Percentiles rank a stretch among this genome's conserved stretches.
These are phyloP conservation scores for Psophia crepitans DNA, from an alignment of 2,113 vertebrate genomes.

Conservation along the genomic window DNA sequence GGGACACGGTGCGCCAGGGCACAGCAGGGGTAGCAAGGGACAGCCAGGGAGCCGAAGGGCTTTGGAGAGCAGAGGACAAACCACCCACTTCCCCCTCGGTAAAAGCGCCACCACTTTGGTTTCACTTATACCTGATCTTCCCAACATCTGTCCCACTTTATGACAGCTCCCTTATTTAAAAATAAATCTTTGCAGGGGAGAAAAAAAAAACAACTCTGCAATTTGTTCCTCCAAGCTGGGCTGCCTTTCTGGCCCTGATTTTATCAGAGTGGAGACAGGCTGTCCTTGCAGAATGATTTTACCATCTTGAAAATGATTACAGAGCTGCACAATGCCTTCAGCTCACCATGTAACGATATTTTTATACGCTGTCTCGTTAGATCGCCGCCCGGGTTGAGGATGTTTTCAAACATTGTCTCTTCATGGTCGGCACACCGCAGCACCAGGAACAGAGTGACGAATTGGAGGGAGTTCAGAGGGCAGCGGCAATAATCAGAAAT, in stretches of 20 bases:
- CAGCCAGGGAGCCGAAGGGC: not conserved
- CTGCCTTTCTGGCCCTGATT: constrained; percentile 62
- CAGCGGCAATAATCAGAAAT: constrained; percentile 56
- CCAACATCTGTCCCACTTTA: constrained; percentile 19
- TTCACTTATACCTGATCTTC: constrained; percentile 5
- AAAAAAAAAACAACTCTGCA: not conserved
- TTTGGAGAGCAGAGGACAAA: not conserved
- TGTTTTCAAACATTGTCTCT: constrained; percentile 50
- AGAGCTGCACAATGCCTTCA: constrained; percentile 49
- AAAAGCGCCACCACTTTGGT: not conserved
- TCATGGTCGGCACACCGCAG: not conserved
- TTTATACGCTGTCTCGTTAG: constrained; percentile 46
- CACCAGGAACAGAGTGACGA: constrained; percentile 10
- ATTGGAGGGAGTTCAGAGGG: constrained; percentile 51
- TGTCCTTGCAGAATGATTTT: constrained; percentile 68
- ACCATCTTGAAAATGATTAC: constrained; percentile 61
- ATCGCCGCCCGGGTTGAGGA: constrained; percentile 10
- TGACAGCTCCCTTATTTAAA: constrained; percentile 33
- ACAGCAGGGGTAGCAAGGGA: not conserved
- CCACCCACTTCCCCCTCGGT: not conserved
- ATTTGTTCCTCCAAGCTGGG: constrained; percentile 55
- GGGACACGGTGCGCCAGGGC: not conserved
- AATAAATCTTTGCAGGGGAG: not conserved
- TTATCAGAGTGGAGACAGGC: constrained; percentile 64
- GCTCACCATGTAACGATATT: constrained; percentile 27